A percentile compares a stretch with the other conserved stretches of the same genome.
Conservation (phyloP, 2,797 vertebrate genomes). For the Pseudomugil tenellus region DNA sequence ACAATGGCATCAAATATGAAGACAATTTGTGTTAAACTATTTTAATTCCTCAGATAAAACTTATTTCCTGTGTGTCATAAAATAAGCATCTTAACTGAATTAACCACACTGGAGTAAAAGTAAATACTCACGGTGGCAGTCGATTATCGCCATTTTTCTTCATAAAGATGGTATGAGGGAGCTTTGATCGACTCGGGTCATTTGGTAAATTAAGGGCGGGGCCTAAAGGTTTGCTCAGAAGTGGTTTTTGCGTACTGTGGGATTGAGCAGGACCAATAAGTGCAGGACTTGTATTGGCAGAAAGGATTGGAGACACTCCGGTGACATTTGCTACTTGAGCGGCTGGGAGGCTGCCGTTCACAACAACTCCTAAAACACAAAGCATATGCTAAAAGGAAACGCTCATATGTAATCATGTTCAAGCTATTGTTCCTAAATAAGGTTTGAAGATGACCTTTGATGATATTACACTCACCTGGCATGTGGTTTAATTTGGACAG, state of each 20-base stretch:
- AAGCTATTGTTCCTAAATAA: background rate
- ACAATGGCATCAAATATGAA: background rate
- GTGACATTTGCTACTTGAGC: constrained; percentile 41
- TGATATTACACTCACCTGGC: constrained; percentile 53
- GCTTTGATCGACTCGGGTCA: constrained; percentile 29
- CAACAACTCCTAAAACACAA: constrained; percentile 39
- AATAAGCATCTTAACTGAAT: background rate
- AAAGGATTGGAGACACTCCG: constrained; percentile 58
- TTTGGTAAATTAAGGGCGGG: constrained; percentile 32
- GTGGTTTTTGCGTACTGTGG: constrained; percentile 6
- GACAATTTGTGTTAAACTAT: too few species aligned
- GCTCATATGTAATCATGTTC: background rate
- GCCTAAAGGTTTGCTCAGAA: constrained; percentile 27
- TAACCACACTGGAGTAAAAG: background rate
- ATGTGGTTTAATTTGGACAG: constrained; percentile 66
- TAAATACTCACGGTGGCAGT: constrained; percentile 49
- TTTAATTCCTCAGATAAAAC: background rate
- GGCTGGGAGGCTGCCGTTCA: background rate
- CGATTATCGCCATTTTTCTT: background rate
- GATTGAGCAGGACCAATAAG: constrained; percentile 6
- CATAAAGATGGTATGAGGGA: constrained; percentile 10
- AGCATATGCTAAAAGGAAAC: background rate
- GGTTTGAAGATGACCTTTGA: background rate
- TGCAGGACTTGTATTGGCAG: constrained; percentile 36
- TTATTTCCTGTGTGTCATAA: background rate